These are phyloP conservation scores for Hetaerina americana DNA, from an alignment of 1,140 invertebrate species.

Conservation along the genomic window DNA sequence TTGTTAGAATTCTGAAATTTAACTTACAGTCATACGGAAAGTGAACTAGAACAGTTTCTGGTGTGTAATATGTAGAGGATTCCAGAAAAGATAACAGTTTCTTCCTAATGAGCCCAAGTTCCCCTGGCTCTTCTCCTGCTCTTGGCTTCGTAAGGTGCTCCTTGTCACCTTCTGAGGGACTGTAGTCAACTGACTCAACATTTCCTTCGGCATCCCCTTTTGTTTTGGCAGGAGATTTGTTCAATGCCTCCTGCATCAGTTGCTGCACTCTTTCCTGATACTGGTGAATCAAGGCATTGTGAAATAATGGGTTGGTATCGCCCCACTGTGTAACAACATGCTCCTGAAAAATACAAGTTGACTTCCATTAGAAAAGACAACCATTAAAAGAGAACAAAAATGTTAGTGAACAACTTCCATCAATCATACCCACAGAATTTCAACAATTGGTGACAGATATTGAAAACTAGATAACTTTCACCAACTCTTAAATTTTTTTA, in stretches of 20 bases:
- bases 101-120: slow-evolving; percentile 45
- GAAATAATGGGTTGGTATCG: slow-evolving; percentile 73
- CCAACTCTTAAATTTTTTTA: too few species aligned
- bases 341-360: slow-evolving; percentile 42
- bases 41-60: slow-evolving; percentile 75
- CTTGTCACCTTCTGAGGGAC: background rate
- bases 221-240: background rate
- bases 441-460: too few species aligned
- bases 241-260: slow-evolving; percentile 26
- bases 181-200: background rate
- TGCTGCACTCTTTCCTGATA: slow-evolving; percentile 56
- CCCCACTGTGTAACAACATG: slow-evolving; percentile 84
- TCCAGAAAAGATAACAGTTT: slow-evolving; percentile 77
- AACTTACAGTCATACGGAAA: slow-evolving; percentile 68
- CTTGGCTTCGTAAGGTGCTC: slow-evolving; percentile 32
- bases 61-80: slow-evolving; percentile 67
- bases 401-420: too few species aligned
- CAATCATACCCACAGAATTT: too few species aligned
- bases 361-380: slow-evolving; percentile 4
- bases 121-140: slow-evolving; percentile 41
- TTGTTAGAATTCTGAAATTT: too few species aligned
- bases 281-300: slow-evolving; percentile 79
- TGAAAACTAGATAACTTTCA: too few species aligned
- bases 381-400: background rate
- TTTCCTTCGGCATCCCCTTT: background rate